Percentiles rank a stretch among this genome's conserved stretches.
These are phyloP conservation scores for Nyctibius bracteatus DNA, from an alignment of 2,113 vertebrate species.

Conservation along the genomic window DNA sequence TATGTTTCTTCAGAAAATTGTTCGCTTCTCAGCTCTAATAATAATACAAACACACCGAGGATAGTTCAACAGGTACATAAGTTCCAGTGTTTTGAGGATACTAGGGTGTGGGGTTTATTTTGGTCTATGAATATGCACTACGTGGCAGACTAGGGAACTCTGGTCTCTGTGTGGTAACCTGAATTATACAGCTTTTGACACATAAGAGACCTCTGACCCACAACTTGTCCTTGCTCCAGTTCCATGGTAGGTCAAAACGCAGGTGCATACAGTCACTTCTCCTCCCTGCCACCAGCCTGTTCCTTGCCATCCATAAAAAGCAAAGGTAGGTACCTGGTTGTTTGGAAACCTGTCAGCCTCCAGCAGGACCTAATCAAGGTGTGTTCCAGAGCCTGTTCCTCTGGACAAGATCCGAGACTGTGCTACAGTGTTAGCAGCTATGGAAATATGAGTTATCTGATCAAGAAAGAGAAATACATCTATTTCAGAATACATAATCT, in stretches of 20 bases:
- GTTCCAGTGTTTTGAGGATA: not conserved
- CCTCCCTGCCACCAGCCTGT: not conserved
- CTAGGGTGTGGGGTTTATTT: not conserved
- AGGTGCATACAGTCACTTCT: not conserved
- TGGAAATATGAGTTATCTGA: constrained; percentile 1
- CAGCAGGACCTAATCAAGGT: not conserved
- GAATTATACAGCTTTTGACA: not conserved
- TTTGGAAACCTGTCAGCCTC: not conserved
- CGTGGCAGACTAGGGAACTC: not conserved
- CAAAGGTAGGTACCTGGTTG: not conserved
- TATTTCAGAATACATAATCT: constrained; percentile 39
- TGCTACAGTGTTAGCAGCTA: not conserved
- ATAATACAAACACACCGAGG: not conserved
- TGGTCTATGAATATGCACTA: not conserved
- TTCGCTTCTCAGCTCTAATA: not conserved
- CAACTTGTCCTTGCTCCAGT: not conserved
- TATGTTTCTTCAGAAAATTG: not conserved
- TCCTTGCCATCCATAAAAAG: not conserved
- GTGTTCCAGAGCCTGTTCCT: not conserved
- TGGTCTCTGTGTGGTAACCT: not conserved
- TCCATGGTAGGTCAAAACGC: not conserved
- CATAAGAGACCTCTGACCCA: not conserved
- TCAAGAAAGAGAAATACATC: constrained; percentile 36
- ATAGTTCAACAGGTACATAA: not conserved
- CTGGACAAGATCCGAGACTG: not conserved